Conservation (phyloP, 2,797 vertebrate species). For the Anniella stebbinsi region DNA sequence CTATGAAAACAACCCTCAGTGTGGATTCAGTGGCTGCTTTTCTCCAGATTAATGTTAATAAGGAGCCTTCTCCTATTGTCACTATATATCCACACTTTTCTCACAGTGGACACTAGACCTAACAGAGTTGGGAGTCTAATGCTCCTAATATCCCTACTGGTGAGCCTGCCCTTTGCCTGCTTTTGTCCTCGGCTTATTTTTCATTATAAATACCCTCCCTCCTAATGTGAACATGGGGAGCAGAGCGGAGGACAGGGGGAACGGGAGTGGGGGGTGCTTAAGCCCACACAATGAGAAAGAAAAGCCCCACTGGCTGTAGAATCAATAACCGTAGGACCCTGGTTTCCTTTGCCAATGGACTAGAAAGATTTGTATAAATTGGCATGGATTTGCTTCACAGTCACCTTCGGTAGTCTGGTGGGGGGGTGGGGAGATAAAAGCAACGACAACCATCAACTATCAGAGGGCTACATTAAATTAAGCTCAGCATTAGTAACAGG, state of each 20-base stretch:
- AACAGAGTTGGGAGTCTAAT: slow-evolving; percentile 30
- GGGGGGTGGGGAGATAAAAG: not conserved
- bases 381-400: slow-evolving; percentile 42
- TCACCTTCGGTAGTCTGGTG: not conserved
- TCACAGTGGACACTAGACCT: slow-evolving; percentile 20
- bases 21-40: slow-evolving; percentile 17
- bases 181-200: slow-evolving; percentile 61
- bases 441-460: no score
- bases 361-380: not conserved
- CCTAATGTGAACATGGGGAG: rapidly evolving
- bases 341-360: slow-evolving; percentile 18
- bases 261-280: not conserved
- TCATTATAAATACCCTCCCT: slow-evolving; percentile 65
- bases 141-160: slow-evolving; percentile 49
- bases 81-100: slow-evolving; percentile 32
- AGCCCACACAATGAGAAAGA: slow-evolving; percentile 72
- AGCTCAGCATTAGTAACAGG: not conserved
- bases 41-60: slow-evolving; percentile 48
- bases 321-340: slow-evolving; percentile 47
- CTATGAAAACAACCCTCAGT: slow-evolving; percentile 48
- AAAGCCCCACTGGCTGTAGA: slow-evolving; percentile 53
- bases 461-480: not conserved
- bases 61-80: slow-evolving; percentile 42
- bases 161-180: not conserved
- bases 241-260: not conserved